Evolutionary conservation across 2,797 vertebrate genomes (phyloP).

Genomic region (Liparis tanakae): DNA sequence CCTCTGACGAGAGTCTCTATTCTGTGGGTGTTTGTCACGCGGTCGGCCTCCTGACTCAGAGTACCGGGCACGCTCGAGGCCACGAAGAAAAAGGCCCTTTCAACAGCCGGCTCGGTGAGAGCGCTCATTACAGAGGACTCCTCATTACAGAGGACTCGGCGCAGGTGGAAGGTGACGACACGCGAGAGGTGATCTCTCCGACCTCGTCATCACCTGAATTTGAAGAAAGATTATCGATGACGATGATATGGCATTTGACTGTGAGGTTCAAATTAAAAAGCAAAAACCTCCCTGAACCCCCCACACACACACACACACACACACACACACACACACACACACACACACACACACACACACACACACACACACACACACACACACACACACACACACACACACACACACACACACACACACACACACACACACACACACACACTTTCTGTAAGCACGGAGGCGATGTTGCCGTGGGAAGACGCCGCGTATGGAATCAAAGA

Average conservation of each 20-base stretch:
- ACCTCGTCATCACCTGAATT: not conserved
- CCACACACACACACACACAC: not conserved
- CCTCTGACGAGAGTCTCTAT: slow-evolving; percentile 27
- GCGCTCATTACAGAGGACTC: not conserved
- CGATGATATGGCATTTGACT: not conserved
- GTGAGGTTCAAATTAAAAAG: not conserved
- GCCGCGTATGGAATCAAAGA: not conserved
- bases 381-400: too few relatives aligned
- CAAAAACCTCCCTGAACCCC: not conserved
- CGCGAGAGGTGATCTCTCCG: not conserved
- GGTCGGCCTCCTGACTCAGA: slow-evolving; percentile 27
- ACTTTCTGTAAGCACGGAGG: not conserved
- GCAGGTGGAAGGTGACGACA: slow-evolving; percentile 6
- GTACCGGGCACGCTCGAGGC: not conserved
- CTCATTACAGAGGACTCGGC: not conserved
- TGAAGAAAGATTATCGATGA: slow-evolving; percentile 8
- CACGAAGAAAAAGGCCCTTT: not conserved
- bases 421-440: too few relatives aligned
- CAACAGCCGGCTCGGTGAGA: not conserved
- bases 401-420: too few relatives aligned
- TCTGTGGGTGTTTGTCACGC: slow-evolving; percentile 27
- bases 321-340: too few relatives aligned
- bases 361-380: too few relatives aligned
- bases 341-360: too few relatives aligned
- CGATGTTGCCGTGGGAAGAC: not conserved